Conservation (phyloP, 2,113 vertebrate species). For the Perca fluviatilis region DNA sequence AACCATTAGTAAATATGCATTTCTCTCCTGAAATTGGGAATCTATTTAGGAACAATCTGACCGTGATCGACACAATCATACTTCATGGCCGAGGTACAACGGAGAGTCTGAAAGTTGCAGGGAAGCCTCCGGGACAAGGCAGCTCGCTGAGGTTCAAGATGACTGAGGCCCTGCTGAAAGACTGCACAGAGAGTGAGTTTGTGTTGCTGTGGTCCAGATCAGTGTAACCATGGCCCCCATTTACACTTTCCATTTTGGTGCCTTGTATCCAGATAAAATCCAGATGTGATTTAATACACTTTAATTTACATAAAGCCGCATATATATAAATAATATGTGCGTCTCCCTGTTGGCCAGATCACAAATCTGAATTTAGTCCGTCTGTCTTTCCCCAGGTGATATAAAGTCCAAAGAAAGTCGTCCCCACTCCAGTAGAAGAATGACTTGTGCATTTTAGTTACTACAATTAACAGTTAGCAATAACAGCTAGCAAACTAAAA, state of each 20-base stretch:
- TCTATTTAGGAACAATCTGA: conserved; percentile 94
- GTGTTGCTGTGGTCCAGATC: neutral
- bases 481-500: too few species aligned
- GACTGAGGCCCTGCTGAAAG: conserved; percentile 95
- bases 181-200: conserved; percentile 96
- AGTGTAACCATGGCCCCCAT: neutral
- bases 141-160: conserved; percentile 97
- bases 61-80: conserved; percentile 92
- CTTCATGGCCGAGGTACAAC: conserved; percentile 94
- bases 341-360: too few species aligned
- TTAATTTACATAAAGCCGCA: neutral
- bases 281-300: neutral
- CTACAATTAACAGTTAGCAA: too few species aligned
- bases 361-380: too few species aligned
- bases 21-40: neutral
- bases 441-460: too few species aligned
- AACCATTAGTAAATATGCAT: too few species aligned
- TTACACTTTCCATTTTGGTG: neutral
- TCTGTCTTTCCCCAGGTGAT: too few species aligned
- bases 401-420: too few species aligned
- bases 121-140: conserved; percentile 91
- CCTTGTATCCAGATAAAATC: neutral
- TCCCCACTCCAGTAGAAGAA: too few species aligned
- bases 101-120: conserved; percentile 92
- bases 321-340: too few species aligned